Base-by-base conservation (phyloP, 2,888 invertebrate species). In the Lacanobia oleracea region DNA sequence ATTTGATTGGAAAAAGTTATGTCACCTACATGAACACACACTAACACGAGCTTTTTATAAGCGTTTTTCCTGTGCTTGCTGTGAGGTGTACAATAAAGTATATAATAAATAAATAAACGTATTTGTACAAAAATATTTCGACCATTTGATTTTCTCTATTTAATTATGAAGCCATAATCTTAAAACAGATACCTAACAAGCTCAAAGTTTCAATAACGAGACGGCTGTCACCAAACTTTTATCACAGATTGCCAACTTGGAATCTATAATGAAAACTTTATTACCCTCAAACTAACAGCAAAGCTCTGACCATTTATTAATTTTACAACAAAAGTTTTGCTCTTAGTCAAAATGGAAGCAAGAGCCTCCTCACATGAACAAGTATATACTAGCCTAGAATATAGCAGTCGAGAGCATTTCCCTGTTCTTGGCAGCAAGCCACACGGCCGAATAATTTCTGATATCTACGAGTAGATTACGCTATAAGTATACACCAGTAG, bases 381-480 rank as follows among this genome's bases (percentile, higher is more conserved):
- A 50, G 60, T 51, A 18, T 50, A 18, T 40, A 48, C 12, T 21
- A n/a, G 14, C 21, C 18, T 40, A 59, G 51, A 23, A 63, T 16
- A 66, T 61, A 60, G 60, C 68, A 67, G 33, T 14, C 56, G 33
- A 51, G 64, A 57, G 68, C 57, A 53, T 40, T 16, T 57, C 45
- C n/a, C 27, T 48, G 61, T 63, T 77, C 67, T 84, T 84, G 84
- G 84, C 84, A 84, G 56, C n/a, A 27, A 2, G 81, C 84, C 84
- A 84, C 72, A 79, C 66, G 83, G 57, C 60, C 77, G 59, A 54
- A 74, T 81, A 77, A 70, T 75, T 73, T 74, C 65, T 79, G 66
- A 74, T 67, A 80, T 72, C 74, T 75, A 70, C 43, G 43, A 43
- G 43, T 43, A 14, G 75, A 84, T 84, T 54, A 67, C 62, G 67